Evolutionary conservation across 2,888 invertebrate genomes (phyloP).

Genomic region (Oscheius sp.): DNA sequence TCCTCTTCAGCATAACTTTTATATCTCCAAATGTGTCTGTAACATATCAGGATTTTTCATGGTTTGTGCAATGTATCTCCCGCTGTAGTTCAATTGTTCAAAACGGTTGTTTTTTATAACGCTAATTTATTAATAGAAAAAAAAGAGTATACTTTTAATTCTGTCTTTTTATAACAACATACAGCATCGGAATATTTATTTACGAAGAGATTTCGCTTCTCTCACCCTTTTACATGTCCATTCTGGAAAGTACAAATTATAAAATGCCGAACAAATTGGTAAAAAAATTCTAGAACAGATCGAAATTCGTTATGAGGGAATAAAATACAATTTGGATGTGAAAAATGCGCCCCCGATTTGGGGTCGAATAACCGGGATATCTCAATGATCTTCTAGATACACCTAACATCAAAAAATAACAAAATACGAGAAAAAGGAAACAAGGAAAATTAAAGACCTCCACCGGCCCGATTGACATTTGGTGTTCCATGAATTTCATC

Average conservation of each 20-base stretch:
- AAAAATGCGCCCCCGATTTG: no score
- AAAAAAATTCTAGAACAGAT: no score
- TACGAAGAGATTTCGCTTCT: no score
- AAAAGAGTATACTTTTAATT: not conserved
- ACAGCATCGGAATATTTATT: no score
- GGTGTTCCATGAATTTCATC: slow-evolving; percentile 64
- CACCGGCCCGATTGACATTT: slow-evolving; percentile 54
- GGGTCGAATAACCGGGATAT: no score
- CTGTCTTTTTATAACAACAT: not conserved
- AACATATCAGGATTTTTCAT: slow-evolving; percentile 23
- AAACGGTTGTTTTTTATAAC: slow-evolving; percentile 2
- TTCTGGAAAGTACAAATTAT: no score
- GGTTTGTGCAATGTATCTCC: slow-evolving; percentile 25
- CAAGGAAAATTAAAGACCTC: slow-evolving; percentile 46
- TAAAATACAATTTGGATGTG: no score
- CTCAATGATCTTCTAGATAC: no score
- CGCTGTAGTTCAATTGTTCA: not conserved
- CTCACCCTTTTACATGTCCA: no score
- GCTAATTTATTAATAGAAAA: not conserved
- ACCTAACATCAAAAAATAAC: no score
- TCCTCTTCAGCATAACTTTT: slow-evolving; percentile 8
- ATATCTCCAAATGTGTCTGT: slow-evolving; percentile 13
- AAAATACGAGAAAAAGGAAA: not conserved
- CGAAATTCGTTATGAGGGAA: no score
- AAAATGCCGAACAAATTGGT: no score